Conservation (phyloP, 1,140 invertebrate species). For the Triops longicaudatus region DNA sequence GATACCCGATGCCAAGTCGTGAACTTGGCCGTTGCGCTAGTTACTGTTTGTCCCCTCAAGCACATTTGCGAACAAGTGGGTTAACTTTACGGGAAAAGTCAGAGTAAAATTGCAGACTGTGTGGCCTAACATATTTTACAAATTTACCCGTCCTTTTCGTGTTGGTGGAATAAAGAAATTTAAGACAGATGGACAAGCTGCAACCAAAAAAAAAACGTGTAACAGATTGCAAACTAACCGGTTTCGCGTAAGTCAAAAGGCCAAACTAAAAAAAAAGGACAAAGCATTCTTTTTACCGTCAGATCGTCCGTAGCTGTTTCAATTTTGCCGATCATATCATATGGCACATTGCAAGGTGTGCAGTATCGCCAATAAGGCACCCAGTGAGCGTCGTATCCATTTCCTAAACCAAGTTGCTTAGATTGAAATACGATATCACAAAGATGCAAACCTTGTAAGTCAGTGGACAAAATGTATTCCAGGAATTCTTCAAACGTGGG, state of each 20-base stretch:
- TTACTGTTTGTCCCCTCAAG: too few species aligned
- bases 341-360: slow-evolving; percentile 36
- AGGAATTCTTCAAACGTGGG: slow-evolving; percentile 37
- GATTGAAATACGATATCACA: neutral
- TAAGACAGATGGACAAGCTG: too few species aligned
- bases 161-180: too few species aligned
- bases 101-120: too few species aligned
- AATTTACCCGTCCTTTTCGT: too few species aligned
- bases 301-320: slow-evolving; percentile 37
- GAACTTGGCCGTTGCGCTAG: too few species aligned
- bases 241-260: neutral
- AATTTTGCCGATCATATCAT: slow-evolving; percentile 38
- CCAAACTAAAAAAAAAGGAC: neutral
- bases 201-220: too few species aligned
- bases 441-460: slow-evolving; percentile 29
- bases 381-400: slow-evolving; percentile 37
- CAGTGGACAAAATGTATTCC: slow-evolving; percentile 34
- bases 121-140: too few species aligned
- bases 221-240: too few species aligned
- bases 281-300: slow-evolving; percentile 25
- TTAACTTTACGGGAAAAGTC: too few species aligned
- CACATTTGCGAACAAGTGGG: too few species aligned
- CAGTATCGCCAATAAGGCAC: slow-evolving; percentile 36
- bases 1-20: too few species aligned
- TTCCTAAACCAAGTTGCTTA: slow-evolving; percentile 3